A percentile compares a stretch with the other conserved stretches of the same genome.
These are phyloP conservation scores for Chironomus riparius DNA, from an alignment of 2,888 invertebrate genomes.

Conservation along the genomic window DNA sequence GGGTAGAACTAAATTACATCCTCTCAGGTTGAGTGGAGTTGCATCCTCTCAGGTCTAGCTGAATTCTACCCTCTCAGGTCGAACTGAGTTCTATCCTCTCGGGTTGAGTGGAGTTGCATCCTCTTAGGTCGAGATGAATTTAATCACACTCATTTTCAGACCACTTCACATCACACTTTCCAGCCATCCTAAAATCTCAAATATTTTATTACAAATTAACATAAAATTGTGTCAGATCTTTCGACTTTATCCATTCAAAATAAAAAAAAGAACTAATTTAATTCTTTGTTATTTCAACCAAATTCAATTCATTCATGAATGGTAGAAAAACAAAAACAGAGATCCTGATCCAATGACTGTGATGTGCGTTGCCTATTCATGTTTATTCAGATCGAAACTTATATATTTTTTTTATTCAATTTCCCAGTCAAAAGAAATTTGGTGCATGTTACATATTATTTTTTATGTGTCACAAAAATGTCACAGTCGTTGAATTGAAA, in stretches of 20 bases:
- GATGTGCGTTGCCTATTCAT: background rate
- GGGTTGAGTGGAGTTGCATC: too few relatives aligned
- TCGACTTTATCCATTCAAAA: background rate
- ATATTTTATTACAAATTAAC: background rate
- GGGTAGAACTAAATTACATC: too few relatives aligned
- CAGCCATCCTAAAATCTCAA: background rate
- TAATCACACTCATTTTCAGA: too few relatives aligned
- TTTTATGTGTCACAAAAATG: slow-evolving; percentile 24
- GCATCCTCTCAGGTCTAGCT: too few relatives aligned
- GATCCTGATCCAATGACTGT: background rate
- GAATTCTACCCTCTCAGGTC: too few relatives aligned
- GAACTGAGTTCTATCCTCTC: too few relatives aligned
- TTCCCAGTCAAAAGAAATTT: background rate
- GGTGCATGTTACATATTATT: background rate
- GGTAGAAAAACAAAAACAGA: background rate
- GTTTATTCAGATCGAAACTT: slow-evolving; percentile 22
- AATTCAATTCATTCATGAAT: background rate
- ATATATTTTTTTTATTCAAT: background rate
- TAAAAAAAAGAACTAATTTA: background rate
- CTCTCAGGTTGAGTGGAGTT: too few relatives aligned
- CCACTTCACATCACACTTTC: too few relatives aligned
- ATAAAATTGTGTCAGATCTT: background rate
- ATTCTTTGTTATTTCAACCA: background rate
- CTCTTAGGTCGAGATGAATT: too few relatives aligned
- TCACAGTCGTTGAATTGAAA: slow-evolving; percentile 8